Percentiles rank a stretch among this genome's conserved stretches.
phyloP scores from a whole-genome alignment of 1,140 invertebrate species.

The Ladona fulva region DNA sequence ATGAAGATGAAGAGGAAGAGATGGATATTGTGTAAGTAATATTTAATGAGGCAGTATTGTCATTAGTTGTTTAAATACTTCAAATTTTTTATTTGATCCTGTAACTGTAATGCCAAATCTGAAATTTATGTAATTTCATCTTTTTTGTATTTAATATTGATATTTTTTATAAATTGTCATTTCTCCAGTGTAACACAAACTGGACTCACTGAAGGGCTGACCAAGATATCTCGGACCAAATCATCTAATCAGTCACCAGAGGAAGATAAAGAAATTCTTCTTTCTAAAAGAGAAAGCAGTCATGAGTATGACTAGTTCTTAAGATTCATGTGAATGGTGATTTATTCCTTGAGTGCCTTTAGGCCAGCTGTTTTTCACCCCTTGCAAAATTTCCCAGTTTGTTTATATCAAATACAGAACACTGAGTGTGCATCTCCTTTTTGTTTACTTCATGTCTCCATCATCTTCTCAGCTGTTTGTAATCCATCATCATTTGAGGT shows the following conservation, averaged over 20 bases:
- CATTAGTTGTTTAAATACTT: too few species aligned
- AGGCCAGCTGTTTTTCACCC: background rate
- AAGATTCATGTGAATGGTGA: background rate
- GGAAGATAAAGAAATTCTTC: conserved; percentile 48
- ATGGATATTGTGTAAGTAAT: conserved; percentile 66
- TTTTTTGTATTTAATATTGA: conserved; percentile 12
- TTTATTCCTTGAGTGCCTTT: background rate
- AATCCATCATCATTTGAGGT: too few species aligned
- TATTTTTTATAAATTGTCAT: too few species aligned
- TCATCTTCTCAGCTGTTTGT: too few species aligned
- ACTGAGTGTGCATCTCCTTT: too few species aligned
- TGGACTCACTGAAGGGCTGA: conserved; percentile 42
- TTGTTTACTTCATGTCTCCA: too few species aligned
- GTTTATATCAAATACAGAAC: too few species aligned
- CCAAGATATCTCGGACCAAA: conserved; percentile 34
- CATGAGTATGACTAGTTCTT: conserved; percentile 57
- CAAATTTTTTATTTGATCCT: too few species aligned
- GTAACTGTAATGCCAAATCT: too few species aligned
- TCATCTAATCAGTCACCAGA: conserved; percentile 29
- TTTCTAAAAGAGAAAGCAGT: conserved; percentile 57
- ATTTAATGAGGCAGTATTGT: too few species aligned
- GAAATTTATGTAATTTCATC: too few species aligned
- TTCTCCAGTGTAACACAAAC: conserved; percentile 38
- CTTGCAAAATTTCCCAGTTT: too few species aligned
- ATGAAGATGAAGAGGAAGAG: conserved; percentile 58